Evolutionary conservation across 2,888 invertebrate genomes (phyloP).

Genomic region (Epirrhoe alternata): DNA sequence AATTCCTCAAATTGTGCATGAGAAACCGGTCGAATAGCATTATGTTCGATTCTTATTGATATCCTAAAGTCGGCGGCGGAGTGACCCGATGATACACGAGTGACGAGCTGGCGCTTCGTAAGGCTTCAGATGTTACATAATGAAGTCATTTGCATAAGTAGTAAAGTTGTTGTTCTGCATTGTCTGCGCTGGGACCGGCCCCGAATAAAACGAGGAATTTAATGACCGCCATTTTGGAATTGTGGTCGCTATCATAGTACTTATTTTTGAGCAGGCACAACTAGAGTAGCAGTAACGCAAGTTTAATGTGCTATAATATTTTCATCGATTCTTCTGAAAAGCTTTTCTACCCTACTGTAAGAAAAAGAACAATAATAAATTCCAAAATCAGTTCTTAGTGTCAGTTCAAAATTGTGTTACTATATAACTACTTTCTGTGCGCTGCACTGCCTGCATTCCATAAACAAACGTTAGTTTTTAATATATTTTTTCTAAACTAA

Average conservation of each 20-base stretch:
- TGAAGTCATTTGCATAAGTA: constrained; percentile 5
- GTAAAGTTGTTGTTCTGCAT: constrained; percentile 1
- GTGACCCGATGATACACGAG: background rate
- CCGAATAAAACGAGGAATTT: constrained; percentile 20
- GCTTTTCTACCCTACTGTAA: no score
- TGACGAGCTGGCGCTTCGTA: background rate
- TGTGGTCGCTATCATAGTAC: background rate
- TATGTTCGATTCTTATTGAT: background rate
- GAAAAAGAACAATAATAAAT: no score
- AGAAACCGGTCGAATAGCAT: constrained; percentile 1
- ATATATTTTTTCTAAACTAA: no score
- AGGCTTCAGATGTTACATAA: background rate
- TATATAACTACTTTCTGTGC: no score
- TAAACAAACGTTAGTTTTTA: no score
- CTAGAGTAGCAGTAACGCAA: background rate
- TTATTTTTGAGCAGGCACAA: background rate
- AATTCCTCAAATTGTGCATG: background rate
- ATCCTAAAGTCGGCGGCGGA: background rate
- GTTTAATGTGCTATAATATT: background rate
- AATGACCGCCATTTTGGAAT: constrained; percentile 15
- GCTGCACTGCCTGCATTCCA: no score
- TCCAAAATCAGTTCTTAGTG: no score
- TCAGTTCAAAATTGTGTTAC: no score
- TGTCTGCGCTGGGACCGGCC: constrained; percentile 8
- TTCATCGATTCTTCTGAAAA: background rate